Evolutionary conservation across 2,113 vertebrate species (phyloP), one percentile per base, ranked within the genome.

Genomic region (Nestor notabilis): DNA sequence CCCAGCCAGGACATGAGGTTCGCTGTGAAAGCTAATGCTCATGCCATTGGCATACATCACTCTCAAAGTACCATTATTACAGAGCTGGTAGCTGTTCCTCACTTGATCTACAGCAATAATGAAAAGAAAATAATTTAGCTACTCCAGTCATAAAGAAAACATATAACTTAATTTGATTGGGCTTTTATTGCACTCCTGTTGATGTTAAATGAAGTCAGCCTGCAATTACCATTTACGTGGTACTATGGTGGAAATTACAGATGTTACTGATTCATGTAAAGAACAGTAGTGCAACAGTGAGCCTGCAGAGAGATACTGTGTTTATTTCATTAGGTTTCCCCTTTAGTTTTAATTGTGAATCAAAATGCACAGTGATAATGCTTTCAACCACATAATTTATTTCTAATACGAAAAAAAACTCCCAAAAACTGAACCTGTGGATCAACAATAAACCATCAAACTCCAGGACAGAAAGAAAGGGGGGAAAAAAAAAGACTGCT

Each of bases 1-100:
- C 52, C 99, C 99, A 2, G 99, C 99, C 37, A 99, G 98, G 95
- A 99, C 99, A 92, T 99, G 99, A 27, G 99, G 99, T 96, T 99
- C 99, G 2, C 99, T 99, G 98, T 99, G 99, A 97, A 99, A 99
- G 97, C 99, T 99, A 98, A 99, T 99, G 31, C 99, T 99, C 99
- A 99, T 99, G 53, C 99, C 99, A 33, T 99, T 99, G 96, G 99
- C 99, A 24, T 99, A 99, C 99, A 99, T 99, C 95, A 99, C 99
- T 97, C 99, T 98, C 97, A 99, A 98, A 66, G 99, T 99, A 53
- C 99, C 99, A 11, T 99, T 99, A 96, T 99, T 99, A 96, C 99
- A 99, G 95, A 99, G 98, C 98, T 99, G 99, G 98, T 99, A 99
- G 98, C 99, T 99, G 99, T 99, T 99, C 96, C 99, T 98, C 97